Percentiles rank a stretch among this genome's conserved stretches.
These are phyloP conservation scores for Megalopta genalis DNA, from an alignment of 1,140 invertebrate genomes.

Conservation along the genomic window DNA sequence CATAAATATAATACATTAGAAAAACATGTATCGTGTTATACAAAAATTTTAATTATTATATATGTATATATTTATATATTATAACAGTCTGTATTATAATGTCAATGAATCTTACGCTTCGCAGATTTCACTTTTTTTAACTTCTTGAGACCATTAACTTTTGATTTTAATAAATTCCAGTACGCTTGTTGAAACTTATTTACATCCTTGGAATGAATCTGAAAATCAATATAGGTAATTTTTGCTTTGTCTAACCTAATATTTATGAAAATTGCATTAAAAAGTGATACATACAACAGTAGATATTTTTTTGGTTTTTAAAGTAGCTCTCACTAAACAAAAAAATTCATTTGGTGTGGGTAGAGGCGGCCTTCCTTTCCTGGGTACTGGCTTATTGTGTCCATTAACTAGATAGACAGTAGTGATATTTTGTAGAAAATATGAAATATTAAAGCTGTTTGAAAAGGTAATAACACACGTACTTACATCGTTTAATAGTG, in stretches of 20 bases:
- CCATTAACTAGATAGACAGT: slow-evolving; percentile 85
- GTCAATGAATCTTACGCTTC: slow-evolving; percentile 85
- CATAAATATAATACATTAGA: not conserved
- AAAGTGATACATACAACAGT: slow-evolving; percentile 83
- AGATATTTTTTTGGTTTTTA: slow-evolving; percentile 88
- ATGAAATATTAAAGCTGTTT: not conserved
- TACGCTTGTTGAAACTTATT: slow-evolving; percentile 93
- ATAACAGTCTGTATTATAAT: slow-evolving; percentile 1
- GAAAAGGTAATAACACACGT: slow-evolving; percentile 2
- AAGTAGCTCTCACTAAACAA: slow-evolving; percentile 86
- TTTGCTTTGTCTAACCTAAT: not conserved
- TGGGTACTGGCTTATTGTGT: slow-evolving; percentile 84
- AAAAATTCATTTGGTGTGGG: slow-evolving; percentile 85
- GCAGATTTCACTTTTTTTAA: slow-evolving; percentile 88
- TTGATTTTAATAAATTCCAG: slow-evolving; percentile 90
- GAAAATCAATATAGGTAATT: slow-evolving; percentile 60
- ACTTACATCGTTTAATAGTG: slow-evolving; percentile 87
- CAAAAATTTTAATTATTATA: slow-evolving; percentile 18
- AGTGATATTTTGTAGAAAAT: not conserved
- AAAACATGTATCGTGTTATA: slow-evolving; percentile 11
- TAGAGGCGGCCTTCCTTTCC: slow-evolving; percentile 80
- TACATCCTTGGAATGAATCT: slow-evolving; percentile 89
- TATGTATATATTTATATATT: too few relatives aligned
- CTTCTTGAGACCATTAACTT: slow-evolving; percentile 92
- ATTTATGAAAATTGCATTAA: not conserved